Evolutionary conservation across 35 echinoderm and acorn worm genomes (phyloP), one percentile per base, ranked within the genome.

Genomic region (Anneissia japonica): DNA sequence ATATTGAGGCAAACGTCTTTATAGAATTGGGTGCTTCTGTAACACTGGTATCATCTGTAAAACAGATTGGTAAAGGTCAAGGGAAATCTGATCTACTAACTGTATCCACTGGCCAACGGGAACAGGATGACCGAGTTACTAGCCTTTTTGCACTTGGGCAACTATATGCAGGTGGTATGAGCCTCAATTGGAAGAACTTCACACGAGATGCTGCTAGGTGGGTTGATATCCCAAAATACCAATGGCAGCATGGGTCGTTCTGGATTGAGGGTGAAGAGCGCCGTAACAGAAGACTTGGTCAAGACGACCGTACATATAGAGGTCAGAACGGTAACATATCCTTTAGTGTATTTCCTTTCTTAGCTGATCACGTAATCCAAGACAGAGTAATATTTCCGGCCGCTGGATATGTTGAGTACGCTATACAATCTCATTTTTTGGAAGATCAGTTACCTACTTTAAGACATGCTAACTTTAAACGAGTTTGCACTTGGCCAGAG

Each of bases 261-360:
- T 88, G 89, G 91, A 76, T 86, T 31, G 95, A 97, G 74, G 76
- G 91, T 46, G 88, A 97, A 46, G 81, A 93, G 32, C 74, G 91
- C 77, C 85, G 88, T 11, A 97, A 97, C 36, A 77, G 88, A 51
- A 76, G 95, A 40, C 86, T 97, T 39, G 95, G 95, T 29, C 85
- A 85, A n/a, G 95, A 93, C 30, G 95, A 97, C 34, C 26, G 91
- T 6, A 93, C 95, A 13, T 97, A 86, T 82, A 90, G 91, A 78
- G 91, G 95, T 32, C 91, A 97, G 46, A 84, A 90, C 80, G 95
- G 95, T 0, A 79, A 88, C n/a, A 75, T 97, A 30, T 81, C 86
- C 23, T 72, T 93, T 23, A 88, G 87, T 31, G 87, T 84, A 36
- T 93, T 98, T 73, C 95, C 91, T 0, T 97, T 87, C 82, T 83